Conservation (phyloP, 2,888 invertebrate species). For the Lissonota sp. region DNA sequence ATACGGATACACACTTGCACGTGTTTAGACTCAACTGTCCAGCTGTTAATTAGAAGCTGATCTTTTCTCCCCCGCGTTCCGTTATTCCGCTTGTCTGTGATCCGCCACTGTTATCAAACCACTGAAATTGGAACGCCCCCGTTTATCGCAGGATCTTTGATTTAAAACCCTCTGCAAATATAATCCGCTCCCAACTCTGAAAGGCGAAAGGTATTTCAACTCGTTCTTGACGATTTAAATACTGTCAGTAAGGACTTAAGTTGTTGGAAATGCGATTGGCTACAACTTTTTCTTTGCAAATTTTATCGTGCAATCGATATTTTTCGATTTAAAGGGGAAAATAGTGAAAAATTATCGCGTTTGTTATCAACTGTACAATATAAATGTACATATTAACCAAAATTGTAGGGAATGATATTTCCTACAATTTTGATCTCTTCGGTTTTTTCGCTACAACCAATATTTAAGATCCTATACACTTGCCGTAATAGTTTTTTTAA, state of each 20-base stretch:
- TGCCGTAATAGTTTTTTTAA: background rate
- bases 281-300: no score
- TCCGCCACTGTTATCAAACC: slow-evolving; percentile 42
- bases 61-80: slow-evolving; percentile 53
- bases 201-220: slow-evolving; percentile 58
- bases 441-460: no score
- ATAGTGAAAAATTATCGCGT: no score
- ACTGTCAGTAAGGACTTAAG: no score
- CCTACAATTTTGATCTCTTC: no score
- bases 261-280: no score
- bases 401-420: no score
- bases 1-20: slow-evolving; percentile 8
- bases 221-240: slow-evolving; percentile 14
- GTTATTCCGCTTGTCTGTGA: slow-evolving; percentile 19
- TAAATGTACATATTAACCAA: no score
- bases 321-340: no score
- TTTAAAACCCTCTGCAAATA: slow-evolving; percentile 46
- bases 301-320: no score
- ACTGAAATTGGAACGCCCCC: slow-evolving; percentile 60
- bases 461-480: no score
- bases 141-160: slow-evolving; percentile 57
- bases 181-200: background rate
- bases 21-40: slow-evolving; percentile 5
- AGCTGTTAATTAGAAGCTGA: slow-evolving; percentile 38
- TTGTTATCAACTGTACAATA: no score